phyloP scores from a whole-genome alignment of 2,888 invertebrate genomes.

The Synergus umbraculus region DNA sequence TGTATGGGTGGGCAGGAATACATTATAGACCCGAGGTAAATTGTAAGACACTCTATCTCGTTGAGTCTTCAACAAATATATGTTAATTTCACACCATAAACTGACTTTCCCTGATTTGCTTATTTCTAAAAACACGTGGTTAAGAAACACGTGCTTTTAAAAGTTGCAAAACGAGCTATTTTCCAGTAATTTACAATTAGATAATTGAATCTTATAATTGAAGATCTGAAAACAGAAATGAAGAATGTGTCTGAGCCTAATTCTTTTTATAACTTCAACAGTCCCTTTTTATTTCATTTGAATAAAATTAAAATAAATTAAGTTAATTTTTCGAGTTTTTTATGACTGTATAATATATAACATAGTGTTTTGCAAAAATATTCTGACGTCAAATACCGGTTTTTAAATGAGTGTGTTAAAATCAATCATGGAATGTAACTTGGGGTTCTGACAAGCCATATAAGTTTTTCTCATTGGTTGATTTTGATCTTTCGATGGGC shows the following conservation, averaged over 20 bases:
- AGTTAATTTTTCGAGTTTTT: neutral
- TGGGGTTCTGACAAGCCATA: neutral
- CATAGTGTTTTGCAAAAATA: neutral
- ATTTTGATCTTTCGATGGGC: neutral
- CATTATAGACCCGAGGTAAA: slow-evolving; percentile 28
- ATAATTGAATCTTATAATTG: neutral
- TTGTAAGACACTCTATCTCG: slow-evolving; percentile 12
- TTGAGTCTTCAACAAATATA: neutral
- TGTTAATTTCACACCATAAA: neutral
- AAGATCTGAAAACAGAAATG: neutral
- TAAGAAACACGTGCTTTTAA: slow-evolving; percentile 2
- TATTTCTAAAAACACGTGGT: slow-evolving; percentile 21
- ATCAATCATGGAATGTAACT: neutral
- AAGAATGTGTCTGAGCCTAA: neutral
- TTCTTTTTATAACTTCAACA: neutral
- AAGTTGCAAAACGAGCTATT: neutral
- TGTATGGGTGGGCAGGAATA: slow-evolving; percentile 38
- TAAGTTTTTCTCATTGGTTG: neutral
- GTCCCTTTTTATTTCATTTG: no score
- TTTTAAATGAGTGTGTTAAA: neutral
- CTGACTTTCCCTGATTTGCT: slow-evolving; percentile 1
- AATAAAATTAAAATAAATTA: no score
- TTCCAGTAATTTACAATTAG: neutral
- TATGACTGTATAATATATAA: no score
- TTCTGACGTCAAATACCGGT: neutral